Base-by-base conservation (phyloP, 2,797 vertebrate species). In the Harpagifer antarcticus region DNA sequence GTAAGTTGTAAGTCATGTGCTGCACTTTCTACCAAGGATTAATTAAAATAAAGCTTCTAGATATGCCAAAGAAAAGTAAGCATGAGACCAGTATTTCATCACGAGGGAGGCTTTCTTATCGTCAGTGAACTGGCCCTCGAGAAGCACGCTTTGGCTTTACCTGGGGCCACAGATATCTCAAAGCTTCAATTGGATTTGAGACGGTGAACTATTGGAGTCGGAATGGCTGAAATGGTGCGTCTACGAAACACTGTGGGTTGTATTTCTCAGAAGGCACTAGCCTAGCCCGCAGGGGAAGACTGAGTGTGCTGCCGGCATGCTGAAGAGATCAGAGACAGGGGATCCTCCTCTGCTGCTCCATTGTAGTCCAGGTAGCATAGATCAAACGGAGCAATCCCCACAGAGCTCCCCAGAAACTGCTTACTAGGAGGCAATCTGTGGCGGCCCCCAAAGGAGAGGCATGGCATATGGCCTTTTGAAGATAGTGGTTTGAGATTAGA, bases 381-480 rank as follows among this genome's bases (percentile, higher is more conserved):
- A 93, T 94, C 92, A 94, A 90, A 91, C 82, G 85, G 75, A 81
- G 85, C 88, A 89, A 91, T 92, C 86, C 92, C 90, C 80, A 74
- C 58, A 83, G 88, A 88, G 90, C 81, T 83, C 84, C 87, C 70
- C 79, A 88, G 92, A 92, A 93, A 91, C 86, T 86, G 91, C 88
- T 90, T 92, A 90, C 88, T 71, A 61, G 87, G 88, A 93, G 89
- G 89, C 91, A 91, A 92, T 91, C 84, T 85, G 48, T 86, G 79
- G 85, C 79, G 71, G 81, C 81, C 81, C 79, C 87, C 82, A 65
- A 85, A 85, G 87, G 88, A 88, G 71, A 91, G 78, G 66, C 78
- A 74, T 72, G 78, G 88, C 93, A 88, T 88, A 86, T 92, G 93
- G 92, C 90, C 88, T 90, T 93, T 90, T 93, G 89, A 91, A 93